Conservation (phyloP, 2,113 vertebrate species). For the Meles meles region DNA sequence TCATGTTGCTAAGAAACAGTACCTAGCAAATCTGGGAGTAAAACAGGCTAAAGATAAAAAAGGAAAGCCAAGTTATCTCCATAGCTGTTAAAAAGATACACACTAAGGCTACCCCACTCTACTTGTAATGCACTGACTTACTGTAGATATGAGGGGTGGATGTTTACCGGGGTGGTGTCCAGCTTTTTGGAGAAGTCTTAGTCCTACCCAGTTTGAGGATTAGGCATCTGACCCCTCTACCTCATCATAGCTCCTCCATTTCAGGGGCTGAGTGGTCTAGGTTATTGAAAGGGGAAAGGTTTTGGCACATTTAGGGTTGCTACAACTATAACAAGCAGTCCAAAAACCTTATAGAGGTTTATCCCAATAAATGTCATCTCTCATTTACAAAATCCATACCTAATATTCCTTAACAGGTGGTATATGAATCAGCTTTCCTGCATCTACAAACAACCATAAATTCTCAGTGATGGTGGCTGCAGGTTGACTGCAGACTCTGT, state of each 20-base stretch:
- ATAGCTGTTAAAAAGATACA: background rate
- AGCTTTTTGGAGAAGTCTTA: background rate
- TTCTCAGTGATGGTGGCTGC: background rate
- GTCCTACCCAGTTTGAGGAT: background rate
- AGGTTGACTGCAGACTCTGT: background rate
- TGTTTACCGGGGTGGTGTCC: background rate
- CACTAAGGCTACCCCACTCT: background rate
- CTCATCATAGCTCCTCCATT: background rate
- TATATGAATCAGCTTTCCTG: background rate
- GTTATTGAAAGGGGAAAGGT: background rate
- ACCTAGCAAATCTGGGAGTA: background rate
- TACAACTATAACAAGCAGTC: background rate
- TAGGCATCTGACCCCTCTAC: background rate
- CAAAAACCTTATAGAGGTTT: background rate
- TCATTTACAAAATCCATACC: constrained; percentile 17
- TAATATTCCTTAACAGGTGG: background rate
- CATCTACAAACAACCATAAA: background rate
- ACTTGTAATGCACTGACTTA: background rate
- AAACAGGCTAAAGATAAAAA: constrained; percentile 22
- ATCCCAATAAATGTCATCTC: background rate
- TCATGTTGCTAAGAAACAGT: constrained; percentile 5
- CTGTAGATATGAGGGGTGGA: background rate
- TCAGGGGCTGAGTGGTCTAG: background rate
- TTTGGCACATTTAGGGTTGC: background rate
- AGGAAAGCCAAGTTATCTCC: background rate